Evolutionary conservation across 2,888 invertebrate genomes (phyloP), one percentile per base, ranked within the genome.

Genomic region (Volucella bombylans): DNA sequence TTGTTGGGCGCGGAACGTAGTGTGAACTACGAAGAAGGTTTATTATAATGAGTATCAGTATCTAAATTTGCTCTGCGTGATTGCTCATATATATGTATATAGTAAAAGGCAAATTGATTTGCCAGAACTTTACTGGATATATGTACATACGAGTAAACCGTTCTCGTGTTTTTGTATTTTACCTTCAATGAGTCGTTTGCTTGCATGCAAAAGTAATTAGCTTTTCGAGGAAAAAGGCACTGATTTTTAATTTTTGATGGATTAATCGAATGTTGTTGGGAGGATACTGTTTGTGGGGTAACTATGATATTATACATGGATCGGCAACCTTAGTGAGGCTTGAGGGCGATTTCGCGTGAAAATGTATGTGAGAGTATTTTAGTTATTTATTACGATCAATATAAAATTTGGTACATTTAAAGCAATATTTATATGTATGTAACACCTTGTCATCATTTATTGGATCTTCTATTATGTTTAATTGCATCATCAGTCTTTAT

Each of bases 41-140:
- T 11, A 52, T 6, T 23, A 10, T 14, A 38, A n/a, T 52, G 50
- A 15, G 55, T 59, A 15, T 41, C 3, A 12, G 47, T 52, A 43
- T 62, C 43, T 62, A 31, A 11, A 41, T 11, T 68, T n/a, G n/a
- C 38, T 52, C 9, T 61, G 67, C 76, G 61, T 68, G 76, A 76
- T 76, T 68, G 76, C 68, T 45, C 45, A 11, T 50, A 45, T 14
- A 12, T n/a, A n/a, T n/a, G n/a, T 50, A 52, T 59, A 31, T 3
- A 47, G 23, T 64, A 50, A 64, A 73, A 54, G 8, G 23, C 73
- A 73, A 54, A 54, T 47, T 73, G 55, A 64, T 73, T 64, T 54
- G 47, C 14, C 12, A 55, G 39, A 54, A 47, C 11, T 61, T 47
- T 23, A 15, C 55, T 43, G 23, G 4, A n/a, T 31, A 45, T 68